Evolutionary conservation across 2,797 vertebrate species (phyloP).

Genomic region (Caiman crocodilus): DNA sequence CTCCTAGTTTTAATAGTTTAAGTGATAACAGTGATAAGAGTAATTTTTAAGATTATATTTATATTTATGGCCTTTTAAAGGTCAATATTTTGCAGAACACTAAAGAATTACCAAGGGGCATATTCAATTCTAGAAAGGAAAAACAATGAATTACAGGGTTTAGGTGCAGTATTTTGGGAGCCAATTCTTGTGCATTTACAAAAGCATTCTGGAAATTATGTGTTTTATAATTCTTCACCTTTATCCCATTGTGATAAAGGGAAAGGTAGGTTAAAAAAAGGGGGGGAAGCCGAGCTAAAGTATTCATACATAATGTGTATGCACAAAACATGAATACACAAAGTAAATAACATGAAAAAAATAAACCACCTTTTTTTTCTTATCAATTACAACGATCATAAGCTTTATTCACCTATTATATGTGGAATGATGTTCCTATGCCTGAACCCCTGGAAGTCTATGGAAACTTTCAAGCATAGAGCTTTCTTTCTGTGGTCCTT

Average conservation of each 20-base stretch:
- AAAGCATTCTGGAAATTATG: not conserved
- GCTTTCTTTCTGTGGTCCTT: not conserved
- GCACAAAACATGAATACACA: not conserved
- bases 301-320: too few species aligned
- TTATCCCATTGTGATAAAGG: not conserved
- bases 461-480: not conserved
- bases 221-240: not conserved
- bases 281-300: not conserved
- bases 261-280: not conserved
- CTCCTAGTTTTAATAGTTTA: not conserved
- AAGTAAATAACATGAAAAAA: not conserved
- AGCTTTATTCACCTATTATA: not conserved
- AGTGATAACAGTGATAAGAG: not conserved
- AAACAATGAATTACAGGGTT: not conserved
- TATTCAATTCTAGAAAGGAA: not conserved
- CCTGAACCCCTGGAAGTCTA: not conserved
- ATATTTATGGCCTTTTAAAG: not conserved
- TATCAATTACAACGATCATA: not conserved
- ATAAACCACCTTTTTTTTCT: not conserved
- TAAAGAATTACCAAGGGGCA: not conserved
- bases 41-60: not conserved
- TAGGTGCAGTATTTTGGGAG: not conserved
- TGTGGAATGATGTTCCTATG: fast-evolving
- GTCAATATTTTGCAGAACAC: not conserved
- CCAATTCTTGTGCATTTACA: not conserved